Evolutionary conservation across 1,140 invertebrate genomes (phyloP).

Genomic region (Papilio machaon): DNA sequence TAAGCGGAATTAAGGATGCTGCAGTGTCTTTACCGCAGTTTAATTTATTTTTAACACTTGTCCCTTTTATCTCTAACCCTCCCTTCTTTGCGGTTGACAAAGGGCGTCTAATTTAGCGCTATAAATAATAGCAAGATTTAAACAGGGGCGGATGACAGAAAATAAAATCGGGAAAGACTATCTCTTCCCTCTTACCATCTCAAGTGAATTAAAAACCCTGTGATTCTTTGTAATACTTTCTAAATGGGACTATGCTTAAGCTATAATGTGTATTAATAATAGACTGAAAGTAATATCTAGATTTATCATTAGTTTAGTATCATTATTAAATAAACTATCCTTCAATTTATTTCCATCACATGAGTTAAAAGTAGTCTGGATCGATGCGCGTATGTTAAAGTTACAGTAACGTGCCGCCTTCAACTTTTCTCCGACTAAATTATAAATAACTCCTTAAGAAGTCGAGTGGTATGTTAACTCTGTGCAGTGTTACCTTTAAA

Average conservation of each 20-base stretch:
- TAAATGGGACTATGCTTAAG: background rate
- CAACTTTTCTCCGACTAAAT: conserved; percentile 13
- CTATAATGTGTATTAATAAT: too few species aligned
- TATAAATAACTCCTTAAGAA: conserved; percentile 22
- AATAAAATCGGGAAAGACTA: background rate
- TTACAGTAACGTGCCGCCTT: conserved; percentile 3
- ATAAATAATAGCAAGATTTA: conserved; percentile 18
- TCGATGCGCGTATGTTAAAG: background rate
- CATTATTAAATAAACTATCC: too few species aligned
- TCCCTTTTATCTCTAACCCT: background rate
- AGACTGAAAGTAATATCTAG: too few species aligned
- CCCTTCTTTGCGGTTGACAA: conserved; percentile 5
- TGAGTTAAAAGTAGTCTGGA: background rate
- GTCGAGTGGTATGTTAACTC: conserved; percentile 23
- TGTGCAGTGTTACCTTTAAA: conserved; percentile 9
- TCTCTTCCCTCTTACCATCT: background rate
- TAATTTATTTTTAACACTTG: conserved; percentile 20
- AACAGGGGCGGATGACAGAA: background rate
- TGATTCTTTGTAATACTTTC: background rate
- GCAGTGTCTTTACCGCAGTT: background rate
- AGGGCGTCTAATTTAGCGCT: conserved; percentile 21
- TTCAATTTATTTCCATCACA: background rate
- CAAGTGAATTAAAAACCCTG: background rate
- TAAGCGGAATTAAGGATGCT: background rate
- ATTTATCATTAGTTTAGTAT: too few species aligned